Base-by-base conservation (phyloP, 2,797 vertebrate genomes). In the Nothura maculosa region DNA sequence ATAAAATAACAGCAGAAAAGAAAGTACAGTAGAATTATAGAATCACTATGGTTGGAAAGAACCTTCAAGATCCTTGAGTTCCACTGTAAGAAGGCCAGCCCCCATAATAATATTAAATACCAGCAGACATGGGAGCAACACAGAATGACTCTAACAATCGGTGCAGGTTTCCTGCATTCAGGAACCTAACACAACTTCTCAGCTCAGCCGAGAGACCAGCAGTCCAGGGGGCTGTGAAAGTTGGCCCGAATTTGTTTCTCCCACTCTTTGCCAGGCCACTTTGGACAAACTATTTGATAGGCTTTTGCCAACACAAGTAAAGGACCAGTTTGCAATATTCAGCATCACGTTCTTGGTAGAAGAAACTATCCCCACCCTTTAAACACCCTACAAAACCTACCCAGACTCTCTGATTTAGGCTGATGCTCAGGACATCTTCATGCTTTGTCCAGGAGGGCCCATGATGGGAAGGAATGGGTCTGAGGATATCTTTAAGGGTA, bases 391-490 rank as follows among this genome's bases (percentile, higher is more conserved):
- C 30, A 68, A 74, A 83, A 67, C 32, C 30, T 62, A 45, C 8
- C 21, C 48, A 66, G 42, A 47, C 38, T 84, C 54, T 90, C 8
- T 1, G 34, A 27, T 20, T 22, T 24, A 2, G 34, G 22, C 18
- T 61, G 36, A 28, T 64, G 24, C 13, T 30, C 8, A 6, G 60
- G 13, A 7, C 0, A 0, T 0, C 0, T 19, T 82, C 22, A 1
- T 4, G 3, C 55, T 27, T 70, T 63, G 1, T 17, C 19, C 8
- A 34, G 30, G 4, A 13, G 52, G 54, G 52, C 43, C 17, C 25
- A 36, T 20, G 6, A 32, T 6, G 18, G 25, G 60, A 30, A 87
- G 7, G 6, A 85, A 11, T 28, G 2, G 4, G 4, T 22, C 25
- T 73, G 61, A 58, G 10, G 10, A 17, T 42, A 25, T 17, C 58